These are phyloP conservation scores for Heliothis virescens DNA, from an alignment of 1,140 invertebrate genomes.

Conservation along the genomic window DNA sequence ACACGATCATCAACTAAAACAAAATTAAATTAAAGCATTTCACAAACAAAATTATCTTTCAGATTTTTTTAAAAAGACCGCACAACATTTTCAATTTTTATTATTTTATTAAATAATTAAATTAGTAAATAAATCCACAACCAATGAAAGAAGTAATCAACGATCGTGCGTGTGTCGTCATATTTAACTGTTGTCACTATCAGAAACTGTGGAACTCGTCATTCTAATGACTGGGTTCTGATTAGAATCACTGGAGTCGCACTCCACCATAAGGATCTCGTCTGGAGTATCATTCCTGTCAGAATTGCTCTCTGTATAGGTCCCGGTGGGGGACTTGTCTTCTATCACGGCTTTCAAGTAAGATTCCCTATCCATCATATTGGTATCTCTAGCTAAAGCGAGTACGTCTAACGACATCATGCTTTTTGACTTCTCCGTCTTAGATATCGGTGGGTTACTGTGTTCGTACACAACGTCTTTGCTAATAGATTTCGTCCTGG, in stretches of 20 bases:
- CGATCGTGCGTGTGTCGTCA: background rate
- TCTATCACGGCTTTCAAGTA: conserved; percentile 82
- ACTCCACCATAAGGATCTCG: conserved; percentile 83
- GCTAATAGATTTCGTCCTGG: conserved; percentile 73
- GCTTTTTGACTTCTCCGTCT: conserved; percentile 78
- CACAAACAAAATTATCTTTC: background rate
- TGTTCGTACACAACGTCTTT: conserved; percentile 74
- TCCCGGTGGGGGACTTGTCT: conserved; percentile 80
- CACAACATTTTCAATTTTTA: background rate
- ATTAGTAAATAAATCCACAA: conserved; percentile 36
- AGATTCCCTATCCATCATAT: conserved; percentile 78
- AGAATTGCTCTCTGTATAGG: conserved; percentile 81
- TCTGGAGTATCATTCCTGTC: conserved; percentile 81
- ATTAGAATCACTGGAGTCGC: conserved; percentile 79
- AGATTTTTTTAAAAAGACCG: background rate
- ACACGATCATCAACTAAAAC: conserved; percentile 1
- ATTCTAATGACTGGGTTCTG: conserved; percentile 81
- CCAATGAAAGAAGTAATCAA: conserved; percentile 24
- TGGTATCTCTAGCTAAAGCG: conserved; percentile 75
- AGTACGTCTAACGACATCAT: conserved; percentile 83
- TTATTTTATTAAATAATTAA: background rate
- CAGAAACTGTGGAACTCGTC: conserved; percentile 79
- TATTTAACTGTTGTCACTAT: conserved; percentile 79
- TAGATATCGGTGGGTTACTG: conserved; percentile 66
- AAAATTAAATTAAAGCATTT: conserved; percentile 25